These are phyloP conservation scores for Drosophila nr. perissopoda DNA, from an alignment of 2,888 invertebrate genomes.

Conservation along the genomic window DNA sequence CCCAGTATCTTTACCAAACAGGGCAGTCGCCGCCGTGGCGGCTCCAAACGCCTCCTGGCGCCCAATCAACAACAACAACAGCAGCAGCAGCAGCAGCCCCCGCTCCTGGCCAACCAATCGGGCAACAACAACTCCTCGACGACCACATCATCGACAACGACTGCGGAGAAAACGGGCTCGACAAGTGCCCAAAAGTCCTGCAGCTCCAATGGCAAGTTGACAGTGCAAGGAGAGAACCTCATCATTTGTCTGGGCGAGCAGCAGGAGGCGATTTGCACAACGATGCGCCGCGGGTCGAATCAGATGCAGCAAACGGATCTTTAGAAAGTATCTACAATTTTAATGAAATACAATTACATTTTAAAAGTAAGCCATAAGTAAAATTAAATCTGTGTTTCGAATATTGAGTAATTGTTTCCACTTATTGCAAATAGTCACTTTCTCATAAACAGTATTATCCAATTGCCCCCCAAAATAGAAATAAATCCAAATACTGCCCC, in stretches of 20 bases:
- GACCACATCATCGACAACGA: constrained; percentile 72
- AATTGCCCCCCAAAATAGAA: constrained; percentile 2
- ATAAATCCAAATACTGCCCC: constrained; percentile 8
- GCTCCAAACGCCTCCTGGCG: constrained; percentile 68
- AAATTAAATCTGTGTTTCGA: constrained; percentile 23
- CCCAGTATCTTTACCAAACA: constrained; percentile 91
- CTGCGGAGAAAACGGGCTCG: constrained; percentile 69
- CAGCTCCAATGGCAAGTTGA: constrained; percentile 61
- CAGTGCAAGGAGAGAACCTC: constrained; percentile 53
- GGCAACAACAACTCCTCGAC: constrained; percentile 78
- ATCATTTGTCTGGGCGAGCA: constrained; percentile 65
- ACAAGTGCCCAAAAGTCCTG: constrained; percentile 62
- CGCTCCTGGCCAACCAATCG: constrained; percentile 44
- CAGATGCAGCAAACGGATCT: constrained; percentile 68
- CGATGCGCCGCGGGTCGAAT: constrained; percentile 50
- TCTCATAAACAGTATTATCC: constrained; percentile 42
- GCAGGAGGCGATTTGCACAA: constrained; percentile 63
- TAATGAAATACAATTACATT: constrained; percentile 7
- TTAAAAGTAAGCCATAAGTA: background rate
- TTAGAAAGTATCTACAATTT: constrained; percentile 35
- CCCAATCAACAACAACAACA: constrained; percentile 41
- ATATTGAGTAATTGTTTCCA: constrained; percentile 23
- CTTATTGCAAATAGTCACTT: constrained; percentile 15
- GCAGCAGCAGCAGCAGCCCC: constrained; percentile 35
- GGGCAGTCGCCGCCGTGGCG: constrained; percentile 75